These are phyloP conservation scores for Gymnocheta viridis DNA, from an alignment of 2,888 invertebrate species.

Conservation along the genomic window DNA sequence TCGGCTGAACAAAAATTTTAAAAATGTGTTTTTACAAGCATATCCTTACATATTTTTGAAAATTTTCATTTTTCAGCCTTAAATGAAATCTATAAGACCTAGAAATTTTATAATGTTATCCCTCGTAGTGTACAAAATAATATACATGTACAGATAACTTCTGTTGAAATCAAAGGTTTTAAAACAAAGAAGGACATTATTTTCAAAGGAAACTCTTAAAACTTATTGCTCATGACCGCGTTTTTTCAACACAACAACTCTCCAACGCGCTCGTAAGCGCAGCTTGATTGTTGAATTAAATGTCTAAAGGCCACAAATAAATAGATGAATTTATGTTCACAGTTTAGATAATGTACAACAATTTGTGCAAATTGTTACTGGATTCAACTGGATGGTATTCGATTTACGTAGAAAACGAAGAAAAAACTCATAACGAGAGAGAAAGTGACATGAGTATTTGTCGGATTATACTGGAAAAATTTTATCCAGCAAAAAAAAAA, in stretches of 20 bases:
- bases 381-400: neutral
- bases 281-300: neutral
- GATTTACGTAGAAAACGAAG: neutral
- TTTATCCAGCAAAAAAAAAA: neutral
- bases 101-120: no score
- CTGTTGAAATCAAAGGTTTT: no score
- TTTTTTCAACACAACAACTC: neutral
- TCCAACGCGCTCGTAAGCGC: neutral
- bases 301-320: neutral
- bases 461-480: neutral
- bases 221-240: no score
- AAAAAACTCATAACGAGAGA: neutral
- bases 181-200: no score
- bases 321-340: neutral
- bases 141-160: no score
- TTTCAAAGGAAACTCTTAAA: no score
- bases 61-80: no score
- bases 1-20: no score
- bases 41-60: no score
- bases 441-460: neutral
- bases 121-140: no score
- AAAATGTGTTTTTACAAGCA: no score
- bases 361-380: conserved; percentile 3
- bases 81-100: no score
- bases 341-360: neutral